Conservation (phyloP, 35 echinoderm and acorn worm genomes). For the Holothuria glaberrima region DNA sequence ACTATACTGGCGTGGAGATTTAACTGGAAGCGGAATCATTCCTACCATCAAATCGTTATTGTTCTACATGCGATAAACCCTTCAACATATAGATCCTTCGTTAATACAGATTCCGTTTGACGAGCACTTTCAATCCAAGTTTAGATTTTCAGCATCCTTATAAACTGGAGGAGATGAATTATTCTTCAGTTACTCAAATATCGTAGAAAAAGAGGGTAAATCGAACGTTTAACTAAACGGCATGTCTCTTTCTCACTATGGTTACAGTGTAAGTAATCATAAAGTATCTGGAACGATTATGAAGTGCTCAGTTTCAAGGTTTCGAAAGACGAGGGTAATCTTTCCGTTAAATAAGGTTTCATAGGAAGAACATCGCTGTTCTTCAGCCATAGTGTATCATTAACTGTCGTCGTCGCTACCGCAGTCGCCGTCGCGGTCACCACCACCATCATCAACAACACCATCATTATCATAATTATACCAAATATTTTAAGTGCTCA, state of each 20-base stretch:
- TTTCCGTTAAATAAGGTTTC: conserved; percentile 56
- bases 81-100: conserved; percentile 57
- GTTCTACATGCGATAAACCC: conserved; percentile 47
- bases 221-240: conserved; percentile 49
- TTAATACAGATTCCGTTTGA: conserved; percentile 70
- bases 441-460: too few relatives aligned
- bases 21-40: conserved; percentile 55
- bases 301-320: conserved; percentile 55
- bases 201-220: conserved; percentile 52
- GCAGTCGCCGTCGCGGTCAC: too few relatives aligned
- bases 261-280: neutral
- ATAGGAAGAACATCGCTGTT: conserved; percentile 26
- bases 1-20: conserved; percentile 54
- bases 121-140: conserved; percentile 59
- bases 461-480: too few relatives aligned
- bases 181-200: conserved; percentile 66
- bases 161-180: conserved; percentile 58
- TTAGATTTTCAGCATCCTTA: conserved; percentile 72
- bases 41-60: conserved; percentile 40
- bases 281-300: conserved; percentile 45
- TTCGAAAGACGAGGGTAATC: conserved; percentile 64
- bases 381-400: conserved; percentile 70
- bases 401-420: too few relatives aligned
- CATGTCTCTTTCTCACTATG: neutral
- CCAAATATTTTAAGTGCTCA: too few relatives aligned